Evolutionary conservation across 2,797 vertebrate genomes (phyloP).

Genomic region (Steatocranus sp.): DNA sequence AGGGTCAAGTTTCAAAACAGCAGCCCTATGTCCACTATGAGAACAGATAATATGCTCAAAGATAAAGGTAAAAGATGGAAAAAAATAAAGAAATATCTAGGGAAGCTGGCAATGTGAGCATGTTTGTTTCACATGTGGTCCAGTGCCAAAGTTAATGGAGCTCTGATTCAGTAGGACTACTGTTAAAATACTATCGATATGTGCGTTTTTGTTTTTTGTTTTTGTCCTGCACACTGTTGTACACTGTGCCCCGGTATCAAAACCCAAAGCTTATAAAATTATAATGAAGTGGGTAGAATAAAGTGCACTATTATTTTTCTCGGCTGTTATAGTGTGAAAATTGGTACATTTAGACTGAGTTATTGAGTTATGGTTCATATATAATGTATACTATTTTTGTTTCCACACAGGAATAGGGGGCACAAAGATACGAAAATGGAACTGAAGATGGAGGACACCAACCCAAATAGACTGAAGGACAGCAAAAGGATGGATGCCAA

Average conservation of each 20-base stretch:
- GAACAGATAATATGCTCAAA: not conserved
- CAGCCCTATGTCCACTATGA: not conserved
- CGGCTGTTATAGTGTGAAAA: not conserved
- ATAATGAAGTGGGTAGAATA: not conserved
- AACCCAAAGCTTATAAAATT: not conserved
- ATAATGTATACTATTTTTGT: not conserved
- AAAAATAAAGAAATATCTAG: not conserved
- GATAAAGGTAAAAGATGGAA: not conserved
- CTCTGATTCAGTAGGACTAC: not conserved
- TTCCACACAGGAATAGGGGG: not conserved
- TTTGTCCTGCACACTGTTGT: not conserved
- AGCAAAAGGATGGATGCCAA: constrained; percentile 1
- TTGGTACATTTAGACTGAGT: not conserved
- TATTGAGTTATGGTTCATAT: not conserved
- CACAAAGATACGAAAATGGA: not conserved
- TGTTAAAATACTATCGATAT: not conserved
- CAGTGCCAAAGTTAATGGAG: not conserved
- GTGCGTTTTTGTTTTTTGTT: not conserved
- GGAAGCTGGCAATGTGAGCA: not conserved
- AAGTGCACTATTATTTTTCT: not conserved
- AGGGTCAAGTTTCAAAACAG: not conserved
- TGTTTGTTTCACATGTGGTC: not conserved
- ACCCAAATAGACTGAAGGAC: not conserved
- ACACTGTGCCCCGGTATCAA: not conserved
- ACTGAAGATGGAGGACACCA: not conserved